Conservation (phyloP, 2,888 invertebrate genomes). For the Coenonympha glycerion region DNA sequence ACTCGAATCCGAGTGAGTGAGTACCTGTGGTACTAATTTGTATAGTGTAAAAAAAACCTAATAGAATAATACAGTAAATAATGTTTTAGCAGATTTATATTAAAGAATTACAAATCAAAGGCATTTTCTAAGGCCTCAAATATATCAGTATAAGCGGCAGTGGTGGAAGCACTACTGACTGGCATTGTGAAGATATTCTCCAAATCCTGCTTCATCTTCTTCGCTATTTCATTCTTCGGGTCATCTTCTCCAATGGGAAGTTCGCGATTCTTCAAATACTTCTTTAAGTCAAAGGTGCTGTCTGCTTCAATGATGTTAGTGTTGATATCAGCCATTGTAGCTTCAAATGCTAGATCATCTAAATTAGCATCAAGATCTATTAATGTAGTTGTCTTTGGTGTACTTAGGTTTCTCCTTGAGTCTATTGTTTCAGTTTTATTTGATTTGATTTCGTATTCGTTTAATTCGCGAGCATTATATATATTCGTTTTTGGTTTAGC, state of each 20-base stretch:
- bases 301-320: background rate
- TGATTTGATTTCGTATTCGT: background rate
- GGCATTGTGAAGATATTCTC: constrained; percentile 12
- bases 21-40: no score
- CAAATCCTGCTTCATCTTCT: constrained; percentile 26
- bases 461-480: background rate
- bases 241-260: constrained; percentile 11
- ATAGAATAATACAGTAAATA: no score
- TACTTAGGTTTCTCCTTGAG: background rate
- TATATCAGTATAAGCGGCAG: constrained; percentile 20
- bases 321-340: background rate
- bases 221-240: constrained; percentile 17
- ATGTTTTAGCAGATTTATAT: background rate
- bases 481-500: no score
- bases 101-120: constrained; percentile 19
- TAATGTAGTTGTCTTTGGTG: background rate
- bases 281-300: constrained; percentile 11
- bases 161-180: constrained; percentile 6
- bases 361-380: background rate
- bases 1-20: no score
- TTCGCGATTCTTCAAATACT: constrained; percentile 20
- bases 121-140: constrained; percentile 27
- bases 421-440: background rate
- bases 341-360: background rate
- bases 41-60: no score